Evolutionary conservation across 2,113 vertebrate genomes (phyloP).

Genomic region (Monopterus albus): DNA sequence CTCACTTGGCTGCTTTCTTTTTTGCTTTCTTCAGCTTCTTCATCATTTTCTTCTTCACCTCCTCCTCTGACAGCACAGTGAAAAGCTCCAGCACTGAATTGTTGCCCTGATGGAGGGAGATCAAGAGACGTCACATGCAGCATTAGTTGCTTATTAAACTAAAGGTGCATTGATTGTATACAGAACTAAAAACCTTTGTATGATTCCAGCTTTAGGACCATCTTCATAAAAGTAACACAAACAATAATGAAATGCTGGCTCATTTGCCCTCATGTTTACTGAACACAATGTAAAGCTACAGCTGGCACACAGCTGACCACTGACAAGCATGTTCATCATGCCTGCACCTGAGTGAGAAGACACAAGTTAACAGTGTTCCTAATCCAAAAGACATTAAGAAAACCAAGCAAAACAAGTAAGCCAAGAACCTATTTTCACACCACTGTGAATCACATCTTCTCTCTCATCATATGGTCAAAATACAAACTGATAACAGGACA

Average conservation of each 20-base stretch:
- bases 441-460: neutral
- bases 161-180: no score
- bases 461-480: no score
- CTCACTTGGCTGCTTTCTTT: constrained; percentile 85
- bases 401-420: neutral
- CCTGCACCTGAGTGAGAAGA: no score
- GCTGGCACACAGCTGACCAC: neutral
- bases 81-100: constrained; percentile 91
- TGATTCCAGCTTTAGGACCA: no score
- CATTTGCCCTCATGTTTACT: neutral
- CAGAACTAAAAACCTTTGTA: no score
- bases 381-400: no score
- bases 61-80: constrained; percentile 86
- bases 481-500: no score
- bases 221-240: no score
- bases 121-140: neutral
- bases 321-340: neutral
- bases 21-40: constrained; percentile 91
- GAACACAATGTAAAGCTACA: neutral
- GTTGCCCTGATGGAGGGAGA: constrained; percentile 82
- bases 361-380: no score
- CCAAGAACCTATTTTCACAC: no score
- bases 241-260: neutral
- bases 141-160: neutral
- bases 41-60: constrained; percentile 87